A percentile compares a stretch with the other conserved stretches of the same genome.
These are phyloP conservation scores for Sylvia borin DNA, from an alignment of 2,797 vertebrate species.

Conservation along the genomic window DNA sequence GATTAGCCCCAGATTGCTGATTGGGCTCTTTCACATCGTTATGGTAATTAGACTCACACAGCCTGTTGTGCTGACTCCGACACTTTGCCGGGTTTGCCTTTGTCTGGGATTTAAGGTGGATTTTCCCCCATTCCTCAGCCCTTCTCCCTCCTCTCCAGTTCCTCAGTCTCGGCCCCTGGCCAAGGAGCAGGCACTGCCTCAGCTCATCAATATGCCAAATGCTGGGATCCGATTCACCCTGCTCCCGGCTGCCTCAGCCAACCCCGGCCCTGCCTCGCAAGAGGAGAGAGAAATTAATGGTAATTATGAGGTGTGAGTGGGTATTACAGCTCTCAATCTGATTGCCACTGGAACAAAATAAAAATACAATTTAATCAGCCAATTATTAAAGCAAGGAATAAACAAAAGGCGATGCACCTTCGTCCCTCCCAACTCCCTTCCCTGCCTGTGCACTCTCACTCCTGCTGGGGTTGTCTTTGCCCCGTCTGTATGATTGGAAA, in stretches of 20 bases:
- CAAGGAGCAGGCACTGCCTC: not conserved
- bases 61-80: constrained; percentile 80
- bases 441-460: not conserved
- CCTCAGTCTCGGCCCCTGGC: not conserved
- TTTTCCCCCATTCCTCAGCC: constrained; percentile 12
- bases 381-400: constrained; percentile 72
- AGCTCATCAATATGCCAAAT: constrained; percentile 29
- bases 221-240: not conserved
- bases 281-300: constrained; percentile 71
- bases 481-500: rapidly evolving
- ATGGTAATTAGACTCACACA: constrained; percentile 80
- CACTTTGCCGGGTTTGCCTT: constrained; percentile 75
- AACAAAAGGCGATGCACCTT: constrained; percentile 29
- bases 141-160: not conserved
- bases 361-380: constrained; percentile 71
- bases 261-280: constrained; percentile 38
- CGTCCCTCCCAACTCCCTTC: not conserved
- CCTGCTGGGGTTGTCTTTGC: not conserved
- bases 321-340: constrained; percentile 70
- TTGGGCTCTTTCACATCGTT: constrained; percentile 85
- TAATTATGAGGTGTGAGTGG: constrained; percentile 75
- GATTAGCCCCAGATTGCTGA: constrained; percentile 85
- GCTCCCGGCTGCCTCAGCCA: constrained; percentile 47
- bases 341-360: constrained; percentile 73
- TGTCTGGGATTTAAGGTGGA: constrained; percentile 80